Evolutionary conservation across 2,113 vertebrate species (phyloP).

Genomic region (Barnardius zonarius): DNA sequence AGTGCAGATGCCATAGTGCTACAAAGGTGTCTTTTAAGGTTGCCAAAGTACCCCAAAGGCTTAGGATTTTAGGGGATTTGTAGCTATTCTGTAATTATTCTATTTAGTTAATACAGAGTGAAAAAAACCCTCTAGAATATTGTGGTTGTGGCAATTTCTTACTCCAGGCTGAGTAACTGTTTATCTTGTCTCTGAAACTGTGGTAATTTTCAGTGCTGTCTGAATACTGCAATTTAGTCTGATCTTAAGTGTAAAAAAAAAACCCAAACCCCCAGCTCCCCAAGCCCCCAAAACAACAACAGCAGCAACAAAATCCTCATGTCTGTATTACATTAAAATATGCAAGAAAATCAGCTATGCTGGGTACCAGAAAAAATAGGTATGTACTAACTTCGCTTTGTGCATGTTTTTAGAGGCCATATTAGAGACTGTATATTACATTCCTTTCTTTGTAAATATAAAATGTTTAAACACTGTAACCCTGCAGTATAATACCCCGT

Average conservation of each 20-base stretch:
- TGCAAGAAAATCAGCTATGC: neutral
- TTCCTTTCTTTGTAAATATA: neutral
- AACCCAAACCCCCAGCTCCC: neutral
- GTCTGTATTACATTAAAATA: neutral
- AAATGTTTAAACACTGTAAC: neutral
- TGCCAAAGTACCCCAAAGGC: neutral
- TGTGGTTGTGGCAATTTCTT: neutral
- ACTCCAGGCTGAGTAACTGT: neutral
- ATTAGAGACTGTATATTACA: neutral
- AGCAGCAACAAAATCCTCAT: neutral
- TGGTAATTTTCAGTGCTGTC: neutral
- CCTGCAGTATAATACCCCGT: neutral
- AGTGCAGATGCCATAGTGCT: neutral
- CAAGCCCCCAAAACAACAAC: neutral
- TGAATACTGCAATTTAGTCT: neutral
- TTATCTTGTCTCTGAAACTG: neutral
- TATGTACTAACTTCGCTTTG: neutral
- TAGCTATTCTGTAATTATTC: neutral
- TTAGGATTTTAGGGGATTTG: neutral
- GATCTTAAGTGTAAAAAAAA: neutral
- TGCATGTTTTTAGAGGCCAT: neutral
- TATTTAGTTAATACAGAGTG: neutral
- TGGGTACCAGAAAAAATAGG: neutral
- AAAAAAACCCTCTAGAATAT: neutral
- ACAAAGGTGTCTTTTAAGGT: neutral